Evolutionary conservation across 2,888 invertebrate species (phyloP).

Genomic region (Lithosia quadra): DNA sequence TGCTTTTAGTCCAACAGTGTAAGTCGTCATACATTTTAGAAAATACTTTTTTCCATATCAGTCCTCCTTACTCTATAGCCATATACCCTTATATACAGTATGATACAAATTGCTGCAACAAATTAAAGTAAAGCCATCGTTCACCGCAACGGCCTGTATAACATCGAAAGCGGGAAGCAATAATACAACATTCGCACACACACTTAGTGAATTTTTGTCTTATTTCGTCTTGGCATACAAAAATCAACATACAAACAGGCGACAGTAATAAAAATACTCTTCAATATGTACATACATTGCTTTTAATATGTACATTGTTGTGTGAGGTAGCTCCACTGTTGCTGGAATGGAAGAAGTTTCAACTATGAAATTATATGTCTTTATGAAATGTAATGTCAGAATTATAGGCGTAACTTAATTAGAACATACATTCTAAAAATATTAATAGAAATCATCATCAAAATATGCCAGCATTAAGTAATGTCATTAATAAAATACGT

Average conservation of each 20-base stretch:
- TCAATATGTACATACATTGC: slow-evolving; percentile 69
- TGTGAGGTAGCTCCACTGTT: slow-evolving; percentile 52
- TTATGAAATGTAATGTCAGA: slow-evolving; percentile 2
- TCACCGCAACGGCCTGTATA: slow-evolving; percentile 30
- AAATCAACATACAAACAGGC: slow-evolving; percentile 59
- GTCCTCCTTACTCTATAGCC: not conserved
- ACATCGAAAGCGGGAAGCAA: slow-evolving; percentile 51
- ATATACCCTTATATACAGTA: not conserved
- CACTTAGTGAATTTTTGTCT: slow-evolving; percentile 25
- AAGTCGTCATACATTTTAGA: not conserved
- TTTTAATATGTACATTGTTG: slow-evolving; percentile 66
- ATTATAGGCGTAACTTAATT: not conserved
- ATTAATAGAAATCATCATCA: not conserved
- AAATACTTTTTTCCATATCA: not conserved
- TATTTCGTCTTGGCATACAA: slow-evolving; percentile 43
- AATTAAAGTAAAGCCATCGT: slow-evolving; percentile 30
- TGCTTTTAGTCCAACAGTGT: not conserved
- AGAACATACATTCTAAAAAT: not conserved
- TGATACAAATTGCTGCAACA: not conserved
- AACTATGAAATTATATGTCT: not conserved
- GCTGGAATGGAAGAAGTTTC: slow-evolving; percentile 25
- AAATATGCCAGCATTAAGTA: not conserved
- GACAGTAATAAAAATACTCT: slow-evolving; percentile 65
- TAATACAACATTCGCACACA: slow-evolving; percentile 26
- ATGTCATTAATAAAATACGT: slow-evolving; percentile 1